phyloP scores from a whole-genome alignment of 2,797 vertebrate species.

The Crenichthys baileyi region DNA sequence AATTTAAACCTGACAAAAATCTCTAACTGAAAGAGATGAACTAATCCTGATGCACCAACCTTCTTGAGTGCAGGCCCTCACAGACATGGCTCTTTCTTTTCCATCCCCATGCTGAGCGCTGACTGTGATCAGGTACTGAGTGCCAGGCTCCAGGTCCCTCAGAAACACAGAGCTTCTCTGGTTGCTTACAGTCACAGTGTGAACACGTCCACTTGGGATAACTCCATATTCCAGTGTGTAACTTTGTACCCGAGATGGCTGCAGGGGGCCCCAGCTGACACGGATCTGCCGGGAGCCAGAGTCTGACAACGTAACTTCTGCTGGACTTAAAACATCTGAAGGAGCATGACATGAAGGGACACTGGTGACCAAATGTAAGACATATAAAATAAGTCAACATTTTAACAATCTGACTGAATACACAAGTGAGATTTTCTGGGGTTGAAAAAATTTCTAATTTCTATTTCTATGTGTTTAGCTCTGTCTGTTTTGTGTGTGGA shows the following conservation, averaged over 20 bases:
- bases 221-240: constrained; percentile 86
- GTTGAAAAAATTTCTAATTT: background rate
- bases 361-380: background rate
- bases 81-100: constrained; percentile 85
- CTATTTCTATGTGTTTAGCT: too few relatives aligned
- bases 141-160: constrained; percentile 80
- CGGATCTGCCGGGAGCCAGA: constrained; percentile 79
- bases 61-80: constrained; percentile 87
- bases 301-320: constrained; percentile 82
- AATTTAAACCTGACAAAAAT: background rate
- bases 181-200: constrained; percentile 68
- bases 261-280: constrained; percentile 87
- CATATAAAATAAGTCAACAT: background rate
- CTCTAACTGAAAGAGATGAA: background rate
- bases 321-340: constrained; percentile 79
- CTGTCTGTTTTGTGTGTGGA: too few relatives aligned
- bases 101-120: constrained; percentile 83
- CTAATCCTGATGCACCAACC: constrained; percentile 54
- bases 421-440: background rate
- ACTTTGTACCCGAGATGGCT: constrained; percentile 59
- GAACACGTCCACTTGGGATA: constrained; percentile 73
- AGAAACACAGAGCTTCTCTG: constrained; percentile 79
- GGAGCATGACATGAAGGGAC: background rate
- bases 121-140: constrained; percentile 90
- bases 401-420: background rate